These are phyloP conservation scores for Apostichopus californicus DNA, from an alignment of 35 echinoderm and acorn worm species.

Conservation along the genomic window DNA sequence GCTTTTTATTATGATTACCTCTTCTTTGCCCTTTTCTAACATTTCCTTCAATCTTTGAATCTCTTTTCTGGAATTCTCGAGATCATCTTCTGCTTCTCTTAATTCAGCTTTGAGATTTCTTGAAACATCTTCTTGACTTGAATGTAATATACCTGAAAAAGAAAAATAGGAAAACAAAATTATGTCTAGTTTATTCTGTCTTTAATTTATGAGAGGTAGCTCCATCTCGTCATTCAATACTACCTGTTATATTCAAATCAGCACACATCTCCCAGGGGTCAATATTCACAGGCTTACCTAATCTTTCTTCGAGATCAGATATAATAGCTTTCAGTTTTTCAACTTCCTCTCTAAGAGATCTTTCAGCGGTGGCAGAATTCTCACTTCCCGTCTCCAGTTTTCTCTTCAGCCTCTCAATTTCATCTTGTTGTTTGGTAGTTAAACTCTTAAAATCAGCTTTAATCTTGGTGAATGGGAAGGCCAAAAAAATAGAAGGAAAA, in stretches of 20 bases:
- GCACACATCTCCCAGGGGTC: too few species aligned
- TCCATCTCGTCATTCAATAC: background rate
- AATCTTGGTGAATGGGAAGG: conserved; percentile 17
- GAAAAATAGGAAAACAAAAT: background rate
- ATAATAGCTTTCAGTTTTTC: conserved; percentile 78
- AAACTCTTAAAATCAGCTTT: conserved; percentile 59
- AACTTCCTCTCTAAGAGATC: conserved; percentile 69
- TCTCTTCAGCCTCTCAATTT: conserved; percentile 50
- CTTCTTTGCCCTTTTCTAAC: conserved; percentile 81
- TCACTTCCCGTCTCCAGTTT: conserved; percentile 39
- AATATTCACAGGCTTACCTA: conserved; percentile 47
- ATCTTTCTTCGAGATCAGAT: conserved; percentile 66
- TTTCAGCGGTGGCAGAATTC: conserved; percentile 42
- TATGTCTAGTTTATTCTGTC: too few species aligned
- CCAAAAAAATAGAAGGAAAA: too few species aligned
- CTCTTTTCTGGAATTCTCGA: conserved; percentile 59
- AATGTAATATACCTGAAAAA: conserved; percentile 29
- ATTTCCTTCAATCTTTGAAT: conserved; percentile 68
- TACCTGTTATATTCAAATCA: too few species aligned
- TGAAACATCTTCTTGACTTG: conserved; percentile 27
- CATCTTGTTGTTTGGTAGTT: conserved; percentile 22
- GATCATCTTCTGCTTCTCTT: conserved; percentile 90
- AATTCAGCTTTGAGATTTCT: conserved; percentile 83
- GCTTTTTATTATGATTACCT: conserved; percentile 55
- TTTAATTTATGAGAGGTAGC: background rate